Base-by-base conservation (phyloP, 2,888 invertebrate genomes). In the Ophonus ardosiacus region DNA sequence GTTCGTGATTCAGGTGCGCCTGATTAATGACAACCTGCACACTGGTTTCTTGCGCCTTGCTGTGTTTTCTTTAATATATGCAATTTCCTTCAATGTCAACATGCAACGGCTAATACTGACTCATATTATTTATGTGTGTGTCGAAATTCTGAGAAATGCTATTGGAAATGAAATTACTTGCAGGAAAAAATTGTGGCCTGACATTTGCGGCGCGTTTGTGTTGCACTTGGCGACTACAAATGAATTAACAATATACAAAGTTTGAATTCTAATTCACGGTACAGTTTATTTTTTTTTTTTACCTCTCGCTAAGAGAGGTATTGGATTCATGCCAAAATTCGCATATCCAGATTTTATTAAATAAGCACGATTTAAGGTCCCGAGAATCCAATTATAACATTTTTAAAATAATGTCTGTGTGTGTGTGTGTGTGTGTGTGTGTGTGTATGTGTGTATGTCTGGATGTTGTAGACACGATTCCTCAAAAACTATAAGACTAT, bases 21-120 rank as follows among this genome's bases (percentile, higher is more conserved):
- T 74, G 71, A 74, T 74, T 74, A 74, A 74, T 74, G 71, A 74
- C 71, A 13, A 13, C n/a, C n/a, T 0, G 17, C 68, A 38, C 24
- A 31, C 68, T 18, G 18, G 59, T n/a, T 59, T 21, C 10, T 63
- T 18, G 21, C 18, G 18, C 59, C 10, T 18, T n/a, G 59, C 8
- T 15, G 15, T 61, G 18, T 18, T 61, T 18, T 63, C 24, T 63
- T 63, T 63, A 63, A 63, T 61, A 61, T 21, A 18, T 61, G 61
- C 61, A 21, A 61, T 61, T 61, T 61, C 21, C 21, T 63, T 6
- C 63, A 63, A 63, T 63, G 17, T 21, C 63, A 24, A 13, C 24
- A 63, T 63, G 63, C 63, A 63, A 63, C 13, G 24, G 0, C 18
- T 6, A 63, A 63, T 59, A 51, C 43, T 10, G 10, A 51, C 10